A percentile compares a stretch with the other conserved stretches of the same genome.
Evolutionary conservation across 2,888 invertebrate genomes (phyloP).

Genomic region (Hetaerina titia): DNA sequence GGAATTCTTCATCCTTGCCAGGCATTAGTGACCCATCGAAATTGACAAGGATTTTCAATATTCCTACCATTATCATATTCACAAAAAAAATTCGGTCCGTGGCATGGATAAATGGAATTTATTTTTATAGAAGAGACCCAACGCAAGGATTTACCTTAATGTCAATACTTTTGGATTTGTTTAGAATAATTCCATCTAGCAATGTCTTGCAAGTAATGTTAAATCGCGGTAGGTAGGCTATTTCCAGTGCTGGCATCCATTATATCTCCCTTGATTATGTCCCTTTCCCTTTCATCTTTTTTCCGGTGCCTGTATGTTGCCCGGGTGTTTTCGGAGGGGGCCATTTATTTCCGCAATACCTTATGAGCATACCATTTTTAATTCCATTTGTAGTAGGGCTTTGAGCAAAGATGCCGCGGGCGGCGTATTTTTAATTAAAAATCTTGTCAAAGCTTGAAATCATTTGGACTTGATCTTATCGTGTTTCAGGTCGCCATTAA

Average conservation of each 20-base stretch:
- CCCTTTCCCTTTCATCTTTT: neutral
- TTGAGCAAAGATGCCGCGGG: neutral
- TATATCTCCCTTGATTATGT: neutral
- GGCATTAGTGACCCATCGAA: no score
- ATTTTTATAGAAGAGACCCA: no score
- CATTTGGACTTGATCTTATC: neutral
- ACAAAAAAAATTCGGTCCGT: no score
- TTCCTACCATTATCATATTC: no score
- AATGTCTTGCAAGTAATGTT: no score
- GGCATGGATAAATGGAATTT: no score
- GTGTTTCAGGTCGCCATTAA: neutral
- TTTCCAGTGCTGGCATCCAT: neutral
- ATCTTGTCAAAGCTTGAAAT: constrained; percentile 31
- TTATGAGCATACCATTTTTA: constrained; percentile 4
- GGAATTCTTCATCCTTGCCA: no score
- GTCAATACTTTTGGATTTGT: no score
- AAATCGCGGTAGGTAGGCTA: no score
- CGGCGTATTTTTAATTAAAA: constrained; percentile 16
- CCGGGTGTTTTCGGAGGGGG: neutral
- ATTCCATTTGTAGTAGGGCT: constrained; percentile 1
- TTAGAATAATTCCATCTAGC: no score
- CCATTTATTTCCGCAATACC: neutral
- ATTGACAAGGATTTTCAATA: no score
- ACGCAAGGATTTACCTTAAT: no score
- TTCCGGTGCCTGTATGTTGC: neutral